Evolutionary conservation across 2,113 vertebrate genomes (phyloP), one percentile per base, ranked within the genome.

Genomic region (Lophotis ruficrista): DNA sequence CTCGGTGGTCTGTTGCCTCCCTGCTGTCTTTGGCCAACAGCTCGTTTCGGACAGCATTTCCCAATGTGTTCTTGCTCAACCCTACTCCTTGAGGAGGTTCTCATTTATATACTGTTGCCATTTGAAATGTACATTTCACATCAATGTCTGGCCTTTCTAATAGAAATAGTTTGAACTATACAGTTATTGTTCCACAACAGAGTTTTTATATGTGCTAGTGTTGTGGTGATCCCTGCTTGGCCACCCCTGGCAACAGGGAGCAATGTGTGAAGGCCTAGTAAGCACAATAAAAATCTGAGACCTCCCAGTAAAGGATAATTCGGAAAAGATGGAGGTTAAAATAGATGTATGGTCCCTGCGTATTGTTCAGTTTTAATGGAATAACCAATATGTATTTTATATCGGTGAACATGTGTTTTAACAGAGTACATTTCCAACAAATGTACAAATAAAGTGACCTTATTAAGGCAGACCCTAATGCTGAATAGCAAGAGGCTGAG

Each of bases 101-200:
- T 27, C 7, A 0, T 45, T 28, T 18, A 25, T 7, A 0, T 24
- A 1, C n/a, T 31, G 50, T 12, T 25, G 45, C 37, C 4, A 0
- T 8, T 38, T 54, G 53, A 8, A 4, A 10, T 5, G 9, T 1
- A 2, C 2, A 3, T 7, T 45, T 41, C 24, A 14, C 4, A 1
- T 27, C 14, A 1, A 1, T 7, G 20, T 19, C 51, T 31, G 37
- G 20, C 17, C 12, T 9, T 70, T 28, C 9, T 30, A 28, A 31
- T 11, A 9, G 10, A 12, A 18, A 3, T 4, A 4, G 18, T 64
- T 66, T 9, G 45, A 84, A 18, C 14, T 6, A 4, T 1, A 4
- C 7, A 1, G 7, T 37, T 14, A 1, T 1, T 41, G 24, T 78
- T 51, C 38, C 43, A 4, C 25, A 18, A 0, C 20, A 23, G 33